Evolutionary conservation across 2,888 invertebrate species (phyloP).

Genomic region (Gryllus longicercus): DNA sequence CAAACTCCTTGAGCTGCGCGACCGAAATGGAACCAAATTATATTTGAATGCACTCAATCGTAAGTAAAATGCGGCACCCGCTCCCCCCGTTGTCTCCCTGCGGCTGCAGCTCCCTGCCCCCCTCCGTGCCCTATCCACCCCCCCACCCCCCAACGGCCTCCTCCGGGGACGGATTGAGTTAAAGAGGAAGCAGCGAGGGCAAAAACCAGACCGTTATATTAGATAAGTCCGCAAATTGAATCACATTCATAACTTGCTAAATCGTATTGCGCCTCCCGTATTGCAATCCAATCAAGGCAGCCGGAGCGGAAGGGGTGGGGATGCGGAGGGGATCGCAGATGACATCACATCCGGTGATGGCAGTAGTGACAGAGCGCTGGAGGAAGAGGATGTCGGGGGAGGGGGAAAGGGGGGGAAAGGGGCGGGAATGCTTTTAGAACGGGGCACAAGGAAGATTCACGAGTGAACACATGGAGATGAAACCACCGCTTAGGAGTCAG

Average conservation of each 20-base stretch:
- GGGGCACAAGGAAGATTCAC: no score
- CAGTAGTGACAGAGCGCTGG: no score
- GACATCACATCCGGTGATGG: not conserved
- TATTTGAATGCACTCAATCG: conserved; percentile 2
- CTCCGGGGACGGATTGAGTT: not conserved
- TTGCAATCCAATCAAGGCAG: conserved; percentile 1
- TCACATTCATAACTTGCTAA: conserved; percentile 26
- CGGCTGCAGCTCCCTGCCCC: no score
- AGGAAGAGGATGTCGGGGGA: no score
- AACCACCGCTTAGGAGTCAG: no score
- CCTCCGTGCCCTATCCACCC: not conserved
- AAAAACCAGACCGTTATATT: not conserved
- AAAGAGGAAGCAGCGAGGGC: not conserved
- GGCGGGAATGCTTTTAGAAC: no score
- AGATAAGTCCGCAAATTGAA: conserved; percentile 24
- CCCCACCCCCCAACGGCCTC: not conserved
- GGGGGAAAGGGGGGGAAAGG: no score
- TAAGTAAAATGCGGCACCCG: not conserved
- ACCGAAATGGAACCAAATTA: conserved; percentile 10
- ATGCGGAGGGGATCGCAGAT: not conserved
- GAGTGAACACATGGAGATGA: no score
- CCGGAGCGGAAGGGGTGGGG: not conserved
- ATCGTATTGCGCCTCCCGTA: conserved; percentile 23
- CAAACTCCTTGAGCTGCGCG: not conserved
- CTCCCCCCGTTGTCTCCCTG: no score